Base-by-base conservation (phyloP, 2,888 invertebrate genomes). In the Cataglyphis albicans region DNA sequence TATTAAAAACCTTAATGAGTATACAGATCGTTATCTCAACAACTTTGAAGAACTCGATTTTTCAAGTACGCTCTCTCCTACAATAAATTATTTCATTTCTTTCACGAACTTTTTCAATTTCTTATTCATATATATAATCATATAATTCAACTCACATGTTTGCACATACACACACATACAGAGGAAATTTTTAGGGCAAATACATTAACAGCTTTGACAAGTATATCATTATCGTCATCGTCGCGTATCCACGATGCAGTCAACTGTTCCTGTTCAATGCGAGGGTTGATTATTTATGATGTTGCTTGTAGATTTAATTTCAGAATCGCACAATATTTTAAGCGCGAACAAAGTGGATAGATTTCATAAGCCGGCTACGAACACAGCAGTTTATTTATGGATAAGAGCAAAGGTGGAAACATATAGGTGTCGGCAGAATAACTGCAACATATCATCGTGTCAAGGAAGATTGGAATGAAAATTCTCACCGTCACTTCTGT, bases 301-400 rank as follows among this genome's bases (percentile, higher is more conserved):
- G 12, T 15, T 35, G 5, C 15, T 35, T 57, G 35, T 35, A 25
- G 9, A 1, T 1, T 15, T 32, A 57, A 32, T 78, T 70, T 78
- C 32, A 48, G 1, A 52, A 32, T 48, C 3, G 32, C n/a, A 35
- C 6, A 65, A 64, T 15, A 18, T 12, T 0, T 35, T n/a, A 63
- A 64, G 75, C 35, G 64, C 55, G 7, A 74, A 70, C 55, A 75
- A 48, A 59, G 55, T 65, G 18, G 52, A 57, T 68, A 72, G 78
- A 64, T 84, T 78, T 83, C 74, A 68, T 86, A 86, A 83, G 78
- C 85, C 85, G 87, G 81, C 75, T 75, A n/a, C 48, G 44, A 9
- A 72, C 55, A 32, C 74, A 52, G 41, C 38, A 78, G 2, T 83
- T 29, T 29, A 70, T 75, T 82, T 78, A 59, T 38, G 38, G n/a